Conservation (phyloP, 2,113 vertebrate species). For the Pseudois nayaur region DNA sequence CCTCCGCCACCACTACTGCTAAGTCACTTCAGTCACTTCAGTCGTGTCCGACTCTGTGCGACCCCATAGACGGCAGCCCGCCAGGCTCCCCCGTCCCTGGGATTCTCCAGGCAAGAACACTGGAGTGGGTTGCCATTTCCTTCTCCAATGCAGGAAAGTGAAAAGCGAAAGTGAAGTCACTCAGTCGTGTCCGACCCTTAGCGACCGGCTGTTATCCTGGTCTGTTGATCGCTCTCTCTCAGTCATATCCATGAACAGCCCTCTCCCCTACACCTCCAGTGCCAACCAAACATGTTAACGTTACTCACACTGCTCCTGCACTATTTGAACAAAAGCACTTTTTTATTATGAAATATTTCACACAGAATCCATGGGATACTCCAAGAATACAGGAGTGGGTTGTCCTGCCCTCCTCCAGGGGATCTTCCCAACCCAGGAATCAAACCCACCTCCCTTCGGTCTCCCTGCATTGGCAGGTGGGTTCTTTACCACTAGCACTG, state of each 20-base stretch:
- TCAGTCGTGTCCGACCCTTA: too few species aligned
- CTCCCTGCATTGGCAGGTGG: not conserved
- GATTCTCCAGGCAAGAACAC: too few species aligned
- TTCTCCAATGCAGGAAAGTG: too few species aligned
- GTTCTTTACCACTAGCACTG: not conserved
- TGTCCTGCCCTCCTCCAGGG: not conserved
- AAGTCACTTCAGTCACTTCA: too few species aligned
- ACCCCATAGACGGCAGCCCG: too few species aligned
- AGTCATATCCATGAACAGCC: rapidly evolving
- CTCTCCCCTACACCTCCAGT: too few species aligned
- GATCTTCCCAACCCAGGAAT: not conserved
- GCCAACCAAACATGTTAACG: not conserved
- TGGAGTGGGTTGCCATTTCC: too few species aligned
- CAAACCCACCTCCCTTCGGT: not conserved
- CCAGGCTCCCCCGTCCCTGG: too few species aligned
- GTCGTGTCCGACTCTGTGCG: too few species aligned
- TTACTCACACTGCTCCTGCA: not conserved
- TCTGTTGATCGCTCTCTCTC: not conserved
- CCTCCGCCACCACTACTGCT: not conserved
- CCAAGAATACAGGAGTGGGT: not conserved
- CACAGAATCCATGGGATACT: not conserved
- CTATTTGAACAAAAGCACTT: not conserved
- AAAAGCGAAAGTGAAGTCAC: too few species aligned
- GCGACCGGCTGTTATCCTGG: not conserved
- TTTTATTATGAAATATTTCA: not conserved